Evolutionary conservation across 2,888 invertebrate genomes (phyloP), one percentile per base, ranked within the genome.

Genomic region (Mimumesa dahlbomi): DNA sequence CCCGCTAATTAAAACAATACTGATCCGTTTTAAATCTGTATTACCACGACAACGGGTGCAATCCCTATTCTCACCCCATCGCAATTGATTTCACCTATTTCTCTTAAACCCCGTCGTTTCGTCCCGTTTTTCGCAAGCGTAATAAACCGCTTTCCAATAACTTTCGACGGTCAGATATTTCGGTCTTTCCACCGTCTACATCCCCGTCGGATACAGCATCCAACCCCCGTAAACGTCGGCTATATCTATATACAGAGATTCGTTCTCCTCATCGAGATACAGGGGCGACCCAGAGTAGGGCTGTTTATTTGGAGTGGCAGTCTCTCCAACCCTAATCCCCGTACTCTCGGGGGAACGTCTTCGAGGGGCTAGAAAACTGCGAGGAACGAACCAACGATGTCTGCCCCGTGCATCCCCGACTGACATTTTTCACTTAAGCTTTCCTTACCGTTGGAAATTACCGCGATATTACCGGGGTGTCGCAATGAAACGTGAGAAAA

Each of bases 231-330:
- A 38, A 66, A 53, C 36, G 58, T 29, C 36, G 14, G 18, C 18
- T 56, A 40, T 43, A 34, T 13, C 58, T 71, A 19, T 58, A 40
- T 53, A 40, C 16, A 21, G 36, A 52, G 59, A 49, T 61, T 53
- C 49, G 29, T 40, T 36, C 53, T 43, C 65, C 50, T 54, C 63
- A 53, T 48, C 40, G 52, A 50, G 34, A n/a, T 19, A 40, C 58
- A 54, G 73, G 82, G 82, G 77, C 80, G 78, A 81, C 66, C 57
- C 65, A 64, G 71, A 79, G 82, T 76, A 79, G 85, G 83, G 85
- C 77, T 88, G 88, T 88, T 88, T 88, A 87, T 88, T 88, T 86
- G 86, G 82, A 88, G 88, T 88, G 84, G 85, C 73, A 77, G 85
- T 82, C 82, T 87, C 86, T 88, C 83, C 78, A 85, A 65, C 83